Conservation (phyloP, 2,888 invertebrate species). For the Volucella inflata region DNA sequence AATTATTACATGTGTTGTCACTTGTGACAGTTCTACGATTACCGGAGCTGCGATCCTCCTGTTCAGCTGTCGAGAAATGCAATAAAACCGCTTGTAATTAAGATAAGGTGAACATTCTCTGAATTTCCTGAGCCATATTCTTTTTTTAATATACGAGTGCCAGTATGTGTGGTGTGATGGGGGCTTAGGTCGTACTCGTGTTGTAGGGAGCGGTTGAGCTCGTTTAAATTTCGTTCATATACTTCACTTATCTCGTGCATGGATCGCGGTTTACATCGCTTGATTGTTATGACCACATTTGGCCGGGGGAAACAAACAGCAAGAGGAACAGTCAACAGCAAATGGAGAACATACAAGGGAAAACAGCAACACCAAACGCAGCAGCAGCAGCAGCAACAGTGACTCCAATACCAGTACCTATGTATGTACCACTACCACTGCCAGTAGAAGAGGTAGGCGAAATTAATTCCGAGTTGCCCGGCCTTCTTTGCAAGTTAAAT, state of each 20-base stretch:
- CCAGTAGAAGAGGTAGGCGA: slow-evolving; percentile 46
- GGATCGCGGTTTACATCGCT: slow-evolving; percentile 72
- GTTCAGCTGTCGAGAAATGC: slow-evolving; percentile 78
- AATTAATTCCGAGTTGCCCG: slow-evolving; percentile 65
- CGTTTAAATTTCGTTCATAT: slow-evolving; percentile 75
- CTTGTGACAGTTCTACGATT: slow-evolving; percentile 69
- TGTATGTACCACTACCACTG: background rate
- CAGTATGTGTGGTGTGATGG: background rate
- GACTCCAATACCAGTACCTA: no score
- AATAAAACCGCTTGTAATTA: slow-evolving; percentile 77
- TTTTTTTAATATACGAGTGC: slow-evolving; percentile 18
- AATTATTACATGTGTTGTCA: slow-evolving; percentile 73
- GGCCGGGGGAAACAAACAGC: slow-evolving; percentile 69
- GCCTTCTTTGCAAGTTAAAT: slow-evolving; percentile 70
- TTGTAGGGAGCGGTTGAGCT: slow-evolving; percentile 63
- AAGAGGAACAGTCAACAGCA: slow-evolving; percentile 32
- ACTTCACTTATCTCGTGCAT: slow-evolving; percentile 73
- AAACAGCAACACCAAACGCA: no score
- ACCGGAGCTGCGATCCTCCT: slow-evolving; percentile 64
- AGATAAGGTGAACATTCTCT: slow-evolving; percentile 76
- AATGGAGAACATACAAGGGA: background rate
- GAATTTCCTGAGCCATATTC: slow-evolving; percentile 68
- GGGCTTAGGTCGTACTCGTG: background rate
- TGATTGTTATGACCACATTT: slow-evolving; percentile 75
- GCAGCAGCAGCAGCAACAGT: no score